These are phyloP conservation scores for Zaprionus bogoriensis DNA, from an alignment of 2,888 invertebrate species.

Conservation along the genomic window DNA sequence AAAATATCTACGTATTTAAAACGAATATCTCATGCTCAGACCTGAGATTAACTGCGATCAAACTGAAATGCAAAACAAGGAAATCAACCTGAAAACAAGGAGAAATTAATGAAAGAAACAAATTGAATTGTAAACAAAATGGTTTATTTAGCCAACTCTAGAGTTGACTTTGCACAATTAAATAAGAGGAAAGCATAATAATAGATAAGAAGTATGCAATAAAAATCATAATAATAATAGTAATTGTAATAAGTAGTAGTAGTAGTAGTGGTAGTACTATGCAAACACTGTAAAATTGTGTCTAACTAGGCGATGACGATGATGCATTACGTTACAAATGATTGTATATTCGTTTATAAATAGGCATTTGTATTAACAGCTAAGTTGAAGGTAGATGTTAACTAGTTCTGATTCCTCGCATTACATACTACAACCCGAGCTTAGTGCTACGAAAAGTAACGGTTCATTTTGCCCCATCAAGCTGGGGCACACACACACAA, in stretches of 20 bases:
- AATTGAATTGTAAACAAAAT: conserved; percentile 55
- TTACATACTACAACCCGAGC: conserved; percentile 30
- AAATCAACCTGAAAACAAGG: conserved; percentile 24
- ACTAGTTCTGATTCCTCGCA: conserved; percentile 64
- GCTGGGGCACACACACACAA: not conserved
- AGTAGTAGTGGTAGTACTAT: conserved; percentile 28
- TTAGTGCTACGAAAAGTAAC: not conserved
- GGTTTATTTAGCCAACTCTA: conserved; percentile 69
- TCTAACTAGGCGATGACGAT: conserved; percentile 45
- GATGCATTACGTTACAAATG: conserved; percentile 43
- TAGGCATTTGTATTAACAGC: conserved; percentile 60
- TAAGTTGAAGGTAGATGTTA: conserved; percentile 75
- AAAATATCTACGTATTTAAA: too few species aligned
- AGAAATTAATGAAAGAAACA: conserved; percentile 6
- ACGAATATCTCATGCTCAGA: too few species aligned
- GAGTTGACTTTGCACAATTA: conserved; percentile 70
- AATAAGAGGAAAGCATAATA: conserved; percentile 69
- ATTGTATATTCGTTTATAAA: conserved; percentile 51
- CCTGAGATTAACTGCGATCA: not conserved
- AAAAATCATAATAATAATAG: conserved; percentile 34
- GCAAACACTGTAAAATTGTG: conserved; percentile 29
- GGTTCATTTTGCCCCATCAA: not conserved
- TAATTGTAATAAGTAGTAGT: conserved; percentile 34
- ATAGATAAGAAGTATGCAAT: conserved; percentile 38
- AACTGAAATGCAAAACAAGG: not conserved